Base-by-base conservation (phyloP, 2,113 vertebrate species). In the Erythrocebus patas region DNA sequence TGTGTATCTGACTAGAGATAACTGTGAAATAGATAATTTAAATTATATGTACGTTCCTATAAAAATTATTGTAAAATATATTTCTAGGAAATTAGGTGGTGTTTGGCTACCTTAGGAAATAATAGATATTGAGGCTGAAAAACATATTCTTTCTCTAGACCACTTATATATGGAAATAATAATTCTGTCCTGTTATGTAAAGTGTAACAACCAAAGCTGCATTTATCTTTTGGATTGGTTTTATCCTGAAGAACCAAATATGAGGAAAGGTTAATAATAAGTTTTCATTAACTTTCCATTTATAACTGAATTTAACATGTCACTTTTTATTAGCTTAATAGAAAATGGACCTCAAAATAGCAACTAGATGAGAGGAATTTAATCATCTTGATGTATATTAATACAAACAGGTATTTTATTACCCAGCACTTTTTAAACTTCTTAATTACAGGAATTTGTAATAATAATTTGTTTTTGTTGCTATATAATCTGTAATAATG, bases 101-200 rank as follows among this genome's bases (percentile, higher is more conserved):
- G n/a, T 90, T 86, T 97, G 70, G 35, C 17, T 97, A 32, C 48
- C 50, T 87, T 95, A 30, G 40, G 30, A 96, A 84, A 88, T 76
- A 93, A 88, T 80, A 93, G 32, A 91, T 66, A 7, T 48, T 94
- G 43, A 92, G 80, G 8, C 70, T 48, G 32, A 84, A 94, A 70
- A 93, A 35, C 2, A 43, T 50, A 45, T 48, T 87, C 8, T 5
- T 68, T 95, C 82, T 45, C n/a, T 20, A 93, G 32, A 79, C n/a
- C 8, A 68, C 57, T 78, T 97, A 50, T 30, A 92, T 96, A 91
- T 79, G 6, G 78, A 95, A 96, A 78, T 79, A 32, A 43, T 92
- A 83, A 66, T 20, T 84, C 23, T 87, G 8, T 43, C 30, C 32
- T 92, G 20, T 64, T 85, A 78, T 13, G 45, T 83, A 38, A 81